These are phyloP conservation scores for Oncopodura yosiiana DNA, from an alignment of 1,140 invertebrate species.

Conservation along the genomic window DNA sequence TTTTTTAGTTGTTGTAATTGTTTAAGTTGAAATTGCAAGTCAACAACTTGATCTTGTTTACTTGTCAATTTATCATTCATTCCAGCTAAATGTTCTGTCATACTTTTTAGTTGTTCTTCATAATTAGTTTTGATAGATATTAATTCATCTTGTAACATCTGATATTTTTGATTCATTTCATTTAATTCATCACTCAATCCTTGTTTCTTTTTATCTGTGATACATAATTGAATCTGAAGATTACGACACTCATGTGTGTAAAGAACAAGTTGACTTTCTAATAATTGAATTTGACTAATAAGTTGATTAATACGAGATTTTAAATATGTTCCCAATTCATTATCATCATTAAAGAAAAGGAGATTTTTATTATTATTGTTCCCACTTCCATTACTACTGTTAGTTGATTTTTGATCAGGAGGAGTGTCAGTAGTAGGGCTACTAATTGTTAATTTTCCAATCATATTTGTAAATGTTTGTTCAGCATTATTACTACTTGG, in stretches of 20 bases:
- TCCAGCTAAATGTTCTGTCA: constrained; percentile 83
- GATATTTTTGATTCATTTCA: constrained; percentile 1
- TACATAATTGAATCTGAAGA: constrained; percentile 2
- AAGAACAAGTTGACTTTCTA: neutral
- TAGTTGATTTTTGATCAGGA: neutral
- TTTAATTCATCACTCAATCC: neutral
- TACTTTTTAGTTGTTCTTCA: constrained; percentile 74
- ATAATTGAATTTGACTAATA: constrained; percentile 6
- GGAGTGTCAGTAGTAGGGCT: no score
- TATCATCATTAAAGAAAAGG: constrained; percentile 7
- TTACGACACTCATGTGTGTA: constrained; percentile 9
- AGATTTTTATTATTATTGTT: neutral
- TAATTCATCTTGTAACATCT: constrained; percentile 43
- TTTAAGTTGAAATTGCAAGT: constrained; percentile 44
- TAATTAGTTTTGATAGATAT: constrained; percentile 68
- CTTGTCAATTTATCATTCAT: constrained; percentile 77
- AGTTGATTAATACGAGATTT: constrained; percentile 17
- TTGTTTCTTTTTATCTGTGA: neutral
- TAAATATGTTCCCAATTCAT: constrained; percentile 28
- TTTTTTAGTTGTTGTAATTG: neutral
- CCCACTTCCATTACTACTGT: neutral
- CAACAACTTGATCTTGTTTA: constrained; percentile 65
- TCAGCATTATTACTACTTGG: constrained; percentile 16
- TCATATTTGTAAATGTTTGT: constrained; percentile 21
- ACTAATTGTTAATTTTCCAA: constrained; percentile 1